Base-by-base conservation (phyloP, 2,888 invertebrate species). In the Ectropis crepuscularia region DNA sequence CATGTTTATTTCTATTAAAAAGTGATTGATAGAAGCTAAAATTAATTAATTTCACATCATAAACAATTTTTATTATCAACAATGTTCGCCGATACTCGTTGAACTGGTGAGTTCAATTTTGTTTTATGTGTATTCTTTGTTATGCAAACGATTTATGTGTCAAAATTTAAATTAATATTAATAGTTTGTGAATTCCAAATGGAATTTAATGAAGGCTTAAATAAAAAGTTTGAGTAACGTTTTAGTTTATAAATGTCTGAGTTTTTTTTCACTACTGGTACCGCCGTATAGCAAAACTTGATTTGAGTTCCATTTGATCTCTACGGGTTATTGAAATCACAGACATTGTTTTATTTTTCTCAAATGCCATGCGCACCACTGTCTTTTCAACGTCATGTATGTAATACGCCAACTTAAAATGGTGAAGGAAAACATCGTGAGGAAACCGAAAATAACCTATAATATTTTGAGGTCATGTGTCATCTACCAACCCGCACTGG, bases 41-140 rank as follows among this genome's bases (percentile, higher is more conserved):
- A 63, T 70, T 68, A 70, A 72, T 70, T 68, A 69, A 70, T 66
- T 68, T 69, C 63, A 63, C 66, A 66, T 65, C 66, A 69, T 72
- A 70, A 72, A 72, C 57, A 9, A 57, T 53, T 68, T 72, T 70
- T 68, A 69, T 53, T 69, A 70, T 70, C 70, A 66, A 70, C 72
- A 72, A 65, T 68, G 59, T 66, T 58, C 51, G 48, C 50, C 48
- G 50, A 64, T 58, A 65, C 53, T 54, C 51, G 50, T 68, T 62
- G 57, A 64, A 66, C 65, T 36, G 54, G 62, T 51, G 55, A 68
- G 59, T 61, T 65, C 66, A 65, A 69, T 72, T 72, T 68, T 60
- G 50, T 69, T 72, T 69, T 69, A 72, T 67, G 60, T 60, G 28
- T 39, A 43, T 50, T 70, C 70, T 72, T 72, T 72, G 72, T 72